A percentile compares a stretch with the other conserved stretches of the same genome.
These are phyloP conservation scores for Urocolius indicus DNA, from an alignment of 2,113 vertebrate species.

Conservation along the genomic window DNA sequence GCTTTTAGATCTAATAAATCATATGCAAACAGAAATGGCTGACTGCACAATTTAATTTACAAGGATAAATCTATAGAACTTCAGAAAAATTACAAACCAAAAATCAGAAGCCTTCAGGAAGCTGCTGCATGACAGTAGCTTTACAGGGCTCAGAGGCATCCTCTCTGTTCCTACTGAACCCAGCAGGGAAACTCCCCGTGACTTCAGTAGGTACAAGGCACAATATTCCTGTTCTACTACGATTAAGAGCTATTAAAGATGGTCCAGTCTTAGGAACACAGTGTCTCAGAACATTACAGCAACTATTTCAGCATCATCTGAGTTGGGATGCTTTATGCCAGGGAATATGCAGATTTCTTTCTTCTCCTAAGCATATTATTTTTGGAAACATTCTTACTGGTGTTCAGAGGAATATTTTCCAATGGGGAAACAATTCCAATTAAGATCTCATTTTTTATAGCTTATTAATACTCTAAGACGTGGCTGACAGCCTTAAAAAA, in stretches of 20 bases:
- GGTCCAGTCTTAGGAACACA: not conserved
- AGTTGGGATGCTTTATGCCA: not conserved
- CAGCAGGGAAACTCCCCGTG: not conserved
- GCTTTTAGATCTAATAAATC: not conserved
- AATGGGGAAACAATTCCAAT: conserved; percentile 18
- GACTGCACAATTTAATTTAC: not conserved
- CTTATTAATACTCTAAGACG: not conserved
- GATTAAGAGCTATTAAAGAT: not conserved
- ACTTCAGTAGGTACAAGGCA: not conserved
- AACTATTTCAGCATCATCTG: not conserved
- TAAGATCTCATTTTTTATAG: not conserved
- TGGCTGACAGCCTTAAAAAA: not conserved
- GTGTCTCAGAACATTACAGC: not conserved
- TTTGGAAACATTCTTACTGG: conserved; percentile 11
- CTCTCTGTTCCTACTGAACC: not conserved
- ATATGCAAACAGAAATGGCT: not conserved
- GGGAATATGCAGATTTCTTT: not conserved
- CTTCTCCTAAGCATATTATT: not conserved
- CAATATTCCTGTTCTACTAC: not conserved
- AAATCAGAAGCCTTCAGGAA: not conserved
- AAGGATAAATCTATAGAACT: not conserved
- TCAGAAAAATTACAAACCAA: not conserved
- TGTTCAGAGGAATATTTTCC: not conserved
- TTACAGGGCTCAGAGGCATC: not conserved
- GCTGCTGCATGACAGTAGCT: fast-evolving